Evolutionary conservation across 1,140 invertebrate species (phyloP), one percentile per base, ranked within the genome.

Genomic region (Ditylenchus dipsaci): DNA sequence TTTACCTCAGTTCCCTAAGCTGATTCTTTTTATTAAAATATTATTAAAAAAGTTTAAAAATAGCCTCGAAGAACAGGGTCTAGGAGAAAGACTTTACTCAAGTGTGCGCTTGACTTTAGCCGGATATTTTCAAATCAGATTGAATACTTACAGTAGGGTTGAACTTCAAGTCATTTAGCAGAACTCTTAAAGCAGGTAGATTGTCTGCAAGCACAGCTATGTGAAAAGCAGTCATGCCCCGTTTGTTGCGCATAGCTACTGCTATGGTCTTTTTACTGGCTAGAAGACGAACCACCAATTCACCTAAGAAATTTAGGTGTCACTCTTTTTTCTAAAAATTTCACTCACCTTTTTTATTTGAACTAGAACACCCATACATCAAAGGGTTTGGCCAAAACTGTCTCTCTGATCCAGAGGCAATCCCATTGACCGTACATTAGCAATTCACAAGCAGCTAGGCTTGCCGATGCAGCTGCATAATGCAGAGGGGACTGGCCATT

Each of bases 391-490:
- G n/a, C 63, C 70, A 23, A 67, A 75, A 11, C 29, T 45, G 45
- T 75, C 74, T 13, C 65, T 38, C 17, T 72, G 43, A 62, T 75
- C 74, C 30, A 74, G 23, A 21, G 74, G 74, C 53, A 76, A 45
- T 30, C 58, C 67, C 74, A 75, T 33, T 68, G 26, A 13, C 33
- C 21, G 13, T n/a, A 42, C 15, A 74, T 42, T 21, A 74, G 23
- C 45, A 62, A 26, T 23, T 74, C 74, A 33, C 72, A 74, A 56
- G 67, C 47, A 21, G 26, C 23, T 33, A 63, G 30, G 57, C 42
- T 53, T 1, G 76, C 76, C 3, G 74, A 62, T 38, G 68, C 71
- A 13, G 74, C 74, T n/a, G 74, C 76, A 61, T 79, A 75, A 65
- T 75, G 74, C 58, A 75, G 45, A 43, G 74, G 74, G 7, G 68